A percentile compares a stretch with the other conserved stretches of the same genome.
Conservation (phyloP, 2,888 invertebrate genomes). For the Drosophila nigricruria region DNA sequence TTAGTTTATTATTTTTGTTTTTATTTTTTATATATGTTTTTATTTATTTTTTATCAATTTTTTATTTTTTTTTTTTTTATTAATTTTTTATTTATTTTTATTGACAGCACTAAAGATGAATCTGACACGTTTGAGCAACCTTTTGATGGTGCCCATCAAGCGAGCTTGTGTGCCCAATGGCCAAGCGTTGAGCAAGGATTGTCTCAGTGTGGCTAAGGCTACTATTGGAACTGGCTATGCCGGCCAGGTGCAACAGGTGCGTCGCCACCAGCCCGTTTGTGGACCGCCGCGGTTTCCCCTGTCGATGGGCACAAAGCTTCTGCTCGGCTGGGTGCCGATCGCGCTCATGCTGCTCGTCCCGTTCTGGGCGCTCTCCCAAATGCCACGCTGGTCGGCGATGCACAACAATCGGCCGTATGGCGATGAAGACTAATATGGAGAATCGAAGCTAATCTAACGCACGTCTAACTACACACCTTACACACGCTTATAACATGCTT, state of each 20-base stretch:
- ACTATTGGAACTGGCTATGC: neutral
- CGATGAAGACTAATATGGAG: slow-evolving; percentile 12
- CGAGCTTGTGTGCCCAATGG: neutral
- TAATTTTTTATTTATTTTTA: neutral
- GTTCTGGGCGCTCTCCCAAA: slow-evolving; percentile 48
- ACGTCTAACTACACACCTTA: no score
- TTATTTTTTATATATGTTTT: neutral
- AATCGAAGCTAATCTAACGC: neutral
- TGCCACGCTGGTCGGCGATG: slow-evolving; percentile 66
- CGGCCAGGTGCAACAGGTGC: slow-evolving; percentile 43
- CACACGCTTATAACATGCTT: slow-evolving; percentile 34
- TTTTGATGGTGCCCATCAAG: slow-evolving; percentile 21
- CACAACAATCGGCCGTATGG: slow-evolving; percentile 52
- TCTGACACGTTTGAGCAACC: slow-evolving; percentile 27
- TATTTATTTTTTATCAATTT: neutral
- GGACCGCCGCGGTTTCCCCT: slow-evolving; percentile 77
- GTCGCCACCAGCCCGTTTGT: slow-evolving; percentile 42
- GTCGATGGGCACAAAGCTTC: slow-evolving; percentile 32
- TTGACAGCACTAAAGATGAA: slow-evolving; percentile 47
- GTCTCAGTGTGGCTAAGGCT: neutral
- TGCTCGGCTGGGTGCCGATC: slow-evolving; percentile 58
- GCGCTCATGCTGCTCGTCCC: slow-evolving; percentile 72
- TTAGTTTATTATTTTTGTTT: neutral
- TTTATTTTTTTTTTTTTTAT: neutral
- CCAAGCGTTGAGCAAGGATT: neutral